Evolutionary conservation across 2,888 invertebrate genomes (phyloP).

Genomic region (Augiades crinisus): DNA sequence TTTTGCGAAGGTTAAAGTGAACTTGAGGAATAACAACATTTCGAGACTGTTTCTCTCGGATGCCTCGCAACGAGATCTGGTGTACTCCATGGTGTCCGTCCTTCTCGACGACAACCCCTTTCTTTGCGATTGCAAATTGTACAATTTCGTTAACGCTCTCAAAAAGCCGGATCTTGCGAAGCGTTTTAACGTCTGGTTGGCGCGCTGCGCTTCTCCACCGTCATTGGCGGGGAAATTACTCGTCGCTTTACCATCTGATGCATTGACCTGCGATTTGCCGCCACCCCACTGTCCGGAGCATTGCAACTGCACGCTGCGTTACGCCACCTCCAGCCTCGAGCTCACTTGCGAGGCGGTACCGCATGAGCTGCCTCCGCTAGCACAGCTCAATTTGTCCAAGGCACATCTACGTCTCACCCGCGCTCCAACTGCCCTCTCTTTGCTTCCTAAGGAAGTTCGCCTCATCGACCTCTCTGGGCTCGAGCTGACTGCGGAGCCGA

Average conservation of each 20-base stretch:
- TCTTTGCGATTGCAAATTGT: not conserved
- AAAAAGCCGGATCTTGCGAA: too few species aligned
- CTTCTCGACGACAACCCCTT: not conserved
- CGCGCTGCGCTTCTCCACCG: not conserved
- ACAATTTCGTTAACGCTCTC: not conserved
- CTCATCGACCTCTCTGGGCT: too few species aligned
- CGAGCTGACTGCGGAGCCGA: too few species aligned
- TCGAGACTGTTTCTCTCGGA: not conserved
- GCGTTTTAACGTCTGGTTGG: too few species aligned
- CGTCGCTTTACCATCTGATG: not conserved
- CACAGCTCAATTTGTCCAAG: not conserved
- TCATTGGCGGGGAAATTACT: not conserved
- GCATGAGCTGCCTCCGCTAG: not conserved
- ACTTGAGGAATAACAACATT: not conserved
- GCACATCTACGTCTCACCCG: not conserved
- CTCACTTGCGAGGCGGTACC: not conserved
- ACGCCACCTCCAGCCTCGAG: not conserved
- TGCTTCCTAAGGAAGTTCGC: too few species aligned
- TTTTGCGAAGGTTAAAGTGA: too few species aligned
- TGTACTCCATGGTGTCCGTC: not conserved
- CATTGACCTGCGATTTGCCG: not conserved
- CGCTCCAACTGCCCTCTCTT: not conserved
- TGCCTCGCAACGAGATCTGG: too few species aligned
- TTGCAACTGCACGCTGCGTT: not conserved
- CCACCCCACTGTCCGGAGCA: not conserved